A percentile compares a stretch with the other conserved stretches of the same genome.
phyloP scores from a whole-genome alignment of 2,888 invertebrate species.

The Eupithecia exiguata region DNA sequence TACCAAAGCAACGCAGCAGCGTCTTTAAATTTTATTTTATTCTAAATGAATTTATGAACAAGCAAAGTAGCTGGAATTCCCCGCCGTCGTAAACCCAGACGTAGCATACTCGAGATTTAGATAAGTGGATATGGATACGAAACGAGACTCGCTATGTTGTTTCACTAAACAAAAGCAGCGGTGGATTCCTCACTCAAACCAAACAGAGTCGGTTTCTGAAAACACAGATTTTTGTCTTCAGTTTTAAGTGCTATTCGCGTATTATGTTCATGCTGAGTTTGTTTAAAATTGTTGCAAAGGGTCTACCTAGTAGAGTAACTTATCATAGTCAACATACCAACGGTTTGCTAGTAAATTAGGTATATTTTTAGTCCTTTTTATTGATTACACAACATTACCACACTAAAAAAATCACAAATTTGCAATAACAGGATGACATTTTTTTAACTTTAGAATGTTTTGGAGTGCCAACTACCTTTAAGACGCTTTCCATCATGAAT shows the following conservation, averaged over 20 bases:
- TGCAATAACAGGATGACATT: too few species aligned
- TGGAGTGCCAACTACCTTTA: too few species aligned
- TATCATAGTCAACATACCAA: too few species aligned
- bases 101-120: conserved; percentile 23
- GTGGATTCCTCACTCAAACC: conserved; percentile 30
- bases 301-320: not conserved
- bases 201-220: conserved; percentile 30
- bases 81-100: conserved; percentile 22
- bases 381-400: too few species aligned
- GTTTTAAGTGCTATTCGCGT: conserved; percentile 3
- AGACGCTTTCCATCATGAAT: too few species aligned
- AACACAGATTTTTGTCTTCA: conserved; percentile 31
- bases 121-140: conserved; percentile 31
- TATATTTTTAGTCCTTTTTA: too few species aligned
- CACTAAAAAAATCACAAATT: too few species aligned
- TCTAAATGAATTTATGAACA: conserved; percentile 22
- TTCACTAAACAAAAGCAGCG: conserved; percentile 31
- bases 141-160: conserved; percentile 26
- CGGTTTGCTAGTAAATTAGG: not conserved
- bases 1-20: not conserved
- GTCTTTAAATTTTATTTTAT: conserved; percentile 1
- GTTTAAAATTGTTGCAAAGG: not conserved
- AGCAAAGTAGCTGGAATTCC: conserved; percentile 19
- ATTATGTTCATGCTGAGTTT: not conserved
- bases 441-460: too few species aligned